phyloP scores from a whole-genome alignment of 2,113 vertebrate species.

The Zosterops borbonicus region DNA sequence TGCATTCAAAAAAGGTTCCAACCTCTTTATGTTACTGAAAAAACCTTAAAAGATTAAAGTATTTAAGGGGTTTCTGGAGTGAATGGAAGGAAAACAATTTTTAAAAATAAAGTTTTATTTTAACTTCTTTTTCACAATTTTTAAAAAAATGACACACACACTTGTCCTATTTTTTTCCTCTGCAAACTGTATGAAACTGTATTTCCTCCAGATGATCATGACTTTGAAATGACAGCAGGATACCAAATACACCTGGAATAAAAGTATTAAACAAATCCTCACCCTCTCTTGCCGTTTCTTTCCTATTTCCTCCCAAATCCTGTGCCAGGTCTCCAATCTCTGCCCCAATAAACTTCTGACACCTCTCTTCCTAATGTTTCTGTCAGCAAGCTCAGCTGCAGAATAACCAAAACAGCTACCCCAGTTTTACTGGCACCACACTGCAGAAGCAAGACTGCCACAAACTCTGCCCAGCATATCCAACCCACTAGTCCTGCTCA shows the following conservation, averaged over 20 bases:
- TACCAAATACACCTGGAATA: not conserved
- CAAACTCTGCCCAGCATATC: not conserved
- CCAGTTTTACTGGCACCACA: not conserved
- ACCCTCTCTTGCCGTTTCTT: not conserved
- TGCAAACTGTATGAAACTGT: not conserved
- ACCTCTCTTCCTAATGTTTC: not conserved
- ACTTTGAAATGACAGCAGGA: not conserved
- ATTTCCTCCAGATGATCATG: not conserved
- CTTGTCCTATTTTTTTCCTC: not conserved
- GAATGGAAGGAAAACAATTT: not conserved
- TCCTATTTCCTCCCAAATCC: not conserved
- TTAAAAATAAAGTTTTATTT: not conserved
- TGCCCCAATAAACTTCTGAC: not conserved
- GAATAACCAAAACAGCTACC: not conserved
- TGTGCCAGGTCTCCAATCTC: not conserved
- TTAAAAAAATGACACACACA: not conserved
- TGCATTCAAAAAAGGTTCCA: not conserved
- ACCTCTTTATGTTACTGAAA: not conserved
- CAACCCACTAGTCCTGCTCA: not conserved
- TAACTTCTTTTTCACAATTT: not conserved
- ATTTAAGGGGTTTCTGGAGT: not conserved
- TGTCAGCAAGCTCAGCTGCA: not conserved
- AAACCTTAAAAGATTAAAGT: not conserved
- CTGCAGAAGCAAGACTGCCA: not conserved
- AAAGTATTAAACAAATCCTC: not conserved